phyloP scores from a whole-genome alignment of 1,140 invertebrate species.

The Acarapis woodi region DNA sequence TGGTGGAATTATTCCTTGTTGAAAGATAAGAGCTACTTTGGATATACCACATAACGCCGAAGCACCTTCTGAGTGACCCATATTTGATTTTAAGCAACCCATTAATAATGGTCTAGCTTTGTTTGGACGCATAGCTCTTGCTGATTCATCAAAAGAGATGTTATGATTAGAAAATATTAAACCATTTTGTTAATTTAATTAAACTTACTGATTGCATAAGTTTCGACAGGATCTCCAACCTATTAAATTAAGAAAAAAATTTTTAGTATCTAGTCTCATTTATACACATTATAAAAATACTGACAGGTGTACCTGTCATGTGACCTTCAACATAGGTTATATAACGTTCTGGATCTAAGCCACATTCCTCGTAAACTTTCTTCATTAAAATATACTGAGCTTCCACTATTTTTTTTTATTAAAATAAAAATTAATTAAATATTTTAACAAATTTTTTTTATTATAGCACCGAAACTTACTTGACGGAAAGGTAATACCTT shows the following conservation, averaged over 20 bases:
- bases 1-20: slow-evolving; percentile 20
- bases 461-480: too few relatives aligned
- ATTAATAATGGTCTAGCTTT: slow-evolving; percentile 33
- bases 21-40: slow-evolving; percentile 22
- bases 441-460: too few relatives aligned
- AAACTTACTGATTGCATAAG: slow-evolving; percentile 51
- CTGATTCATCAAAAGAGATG: too few relatives aligned
- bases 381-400: slow-evolving; percentile 58
- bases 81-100: slow-evolving; percentile 71
- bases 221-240: slow-evolving; percentile 39
- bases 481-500: slow-evolving; percentile 56
- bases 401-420: too few relatives aligned
- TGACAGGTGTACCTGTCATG: slow-evolving; percentile 73
- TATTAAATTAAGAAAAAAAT: slow-evolving; percentile 14
- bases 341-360: slow-evolving; percentile 43
- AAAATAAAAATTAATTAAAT: too few relatives aligned
- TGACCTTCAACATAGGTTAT: slow-evolving; percentile 78
- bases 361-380: slow-evolving; percentile 49
- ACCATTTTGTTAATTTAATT: too few relatives aligned
- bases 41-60: slow-evolving; percentile 33
- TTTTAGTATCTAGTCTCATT: too few relatives aligned
- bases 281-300: too few relatives aligned
- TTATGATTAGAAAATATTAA: too few relatives aligned
- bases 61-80: slow-evolving; percentile 69
- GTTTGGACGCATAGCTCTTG: slow-evolving; percentile 40